Evolutionary conservation across 2,888 invertebrate species (phyloP), one percentile per base, ranked within the genome.

Genomic region (Parnassius glacialis): DNA sequence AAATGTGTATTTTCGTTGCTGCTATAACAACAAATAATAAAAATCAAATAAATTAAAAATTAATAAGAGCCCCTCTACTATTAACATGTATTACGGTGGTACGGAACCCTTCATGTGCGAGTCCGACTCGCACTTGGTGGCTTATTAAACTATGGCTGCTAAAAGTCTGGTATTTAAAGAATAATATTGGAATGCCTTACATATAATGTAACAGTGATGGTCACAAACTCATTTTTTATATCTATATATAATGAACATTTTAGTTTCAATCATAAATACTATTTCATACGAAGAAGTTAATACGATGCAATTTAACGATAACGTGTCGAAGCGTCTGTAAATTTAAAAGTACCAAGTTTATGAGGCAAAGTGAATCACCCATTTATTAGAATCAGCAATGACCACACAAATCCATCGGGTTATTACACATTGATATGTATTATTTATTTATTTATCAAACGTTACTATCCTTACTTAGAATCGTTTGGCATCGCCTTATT

Each of bases 281-380:
- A 60, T 50, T 44, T 60, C 51, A 10, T 42, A 5, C 9, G 9
- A 11, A 55, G 2, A 50, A 10, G 1, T 16, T 12, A 16, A 16
- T 16, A 16, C 16, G 16, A 16, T 16, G 16, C 16, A 16, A 16
- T 16, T 16, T n/a, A 44, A 20, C 51, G 55, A 60, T 54, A 62
- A 57, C 53, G 57, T 53, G 53, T 50, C 54, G 52, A 53, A 52
- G 57, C 52, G 57, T 47, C 43, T 45, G 53, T 13, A 13, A 2
- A 54, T 25, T 48, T 41, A 47, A 41, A 59, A 59, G 59, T 58
- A 63, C 61, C 62, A 52, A 25, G 12, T 41, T 50, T n/a, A 34
- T 53, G 12, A 42, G 50, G 44, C 25, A 55, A 50, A 62, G 66
- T 66, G 61, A 66, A 62, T 66, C 66, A 64, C 66, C 66, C 62